Evolutionary conservation across 2,888 invertebrate species (phyloP), one percentile per base, ranked within the genome.

Genomic region (Eulithis testata): DNA sequence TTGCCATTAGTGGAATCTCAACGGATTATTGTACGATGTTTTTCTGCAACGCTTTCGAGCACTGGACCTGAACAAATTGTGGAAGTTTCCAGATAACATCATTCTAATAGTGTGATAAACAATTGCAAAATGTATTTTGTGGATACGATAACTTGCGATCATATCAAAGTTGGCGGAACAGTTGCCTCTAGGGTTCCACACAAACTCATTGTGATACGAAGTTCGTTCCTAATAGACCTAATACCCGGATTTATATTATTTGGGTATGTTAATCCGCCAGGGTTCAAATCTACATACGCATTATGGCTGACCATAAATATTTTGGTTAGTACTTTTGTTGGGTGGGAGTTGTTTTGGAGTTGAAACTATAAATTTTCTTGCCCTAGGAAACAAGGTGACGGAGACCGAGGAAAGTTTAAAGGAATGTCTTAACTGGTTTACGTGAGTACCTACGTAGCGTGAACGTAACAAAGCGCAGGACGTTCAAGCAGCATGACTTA

Each of bases 141-240:
- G n/a, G n/a, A n/a, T n/a, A 45, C 11, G 31, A 49, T 12, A 52
- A 37, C 37, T 52, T 37, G 7, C 37, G 37, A 9, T 53, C 9
- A 53, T 53, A 14, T 53, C 53, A 12, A 53, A 53, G 8, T 40
- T 53, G 7, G 12, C 36, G 40, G 4, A 53, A 53, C 40, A 40
- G 4, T 53, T 8, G 44, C 31, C 44, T 55, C 44, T 21, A 7
- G 43, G 54, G 54, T 11, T 54, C 43, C 4, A 21, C 40, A 21
- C n/a, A 31, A 55, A 55, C 44, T 55, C n/a, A 11, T 44, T n/a
- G 21, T 11, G n/a, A 55, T 37, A 53, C 12, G 37, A 54, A 55
- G 55, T 55, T 55, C 43, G n/a, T 44, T 55, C 4, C 27, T 31
- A n/a, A 11, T 52, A 37, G 4, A 50, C 49, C 21, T 50, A 14